These are phyloP conservation scores for Podocnemis expansa DNA, from an alignment of 2,113 vertebrate species.

Conservation along the genomic window DNA sequence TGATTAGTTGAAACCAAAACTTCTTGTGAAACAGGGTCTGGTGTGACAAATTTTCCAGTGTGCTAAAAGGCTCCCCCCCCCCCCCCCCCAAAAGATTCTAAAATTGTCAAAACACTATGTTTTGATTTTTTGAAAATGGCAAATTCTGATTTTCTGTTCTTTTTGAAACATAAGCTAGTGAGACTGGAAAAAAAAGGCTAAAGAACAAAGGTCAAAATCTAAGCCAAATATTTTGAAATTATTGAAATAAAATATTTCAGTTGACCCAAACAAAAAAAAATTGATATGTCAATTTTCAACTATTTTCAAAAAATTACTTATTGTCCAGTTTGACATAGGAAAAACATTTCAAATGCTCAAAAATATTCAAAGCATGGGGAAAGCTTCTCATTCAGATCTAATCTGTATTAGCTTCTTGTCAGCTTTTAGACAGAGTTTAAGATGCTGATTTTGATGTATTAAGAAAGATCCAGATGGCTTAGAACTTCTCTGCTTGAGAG, in stretches of 20 bases:
- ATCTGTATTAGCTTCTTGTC: not conserved
- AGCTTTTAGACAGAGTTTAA: not conserved
- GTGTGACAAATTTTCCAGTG: not conserved
- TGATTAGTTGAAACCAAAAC: not conserved
- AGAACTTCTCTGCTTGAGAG: rapidly evolving
- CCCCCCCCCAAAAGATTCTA: not conserved
- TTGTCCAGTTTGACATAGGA: not conserved
- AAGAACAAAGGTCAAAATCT: not conserved
- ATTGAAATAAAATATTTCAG: not conserved
- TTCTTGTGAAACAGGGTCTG: not conserved
- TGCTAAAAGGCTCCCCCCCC: too few relatives aligned
- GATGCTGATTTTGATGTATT: not conserved
- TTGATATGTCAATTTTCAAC: not conserved
- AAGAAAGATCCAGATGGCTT: not conserved
- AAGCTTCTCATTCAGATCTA: not conserved
- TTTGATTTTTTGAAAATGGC: not conserved
- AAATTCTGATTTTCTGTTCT: not conserved
- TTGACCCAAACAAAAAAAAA: not conserved
- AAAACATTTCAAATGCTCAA: not conserved
- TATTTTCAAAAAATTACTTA: not conserved
- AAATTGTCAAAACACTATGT: not conserved
- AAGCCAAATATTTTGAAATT: not conserved
- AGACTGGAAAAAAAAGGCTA: not conserved
- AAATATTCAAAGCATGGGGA: not conserved
- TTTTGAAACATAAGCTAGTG: not conserved